Evolutionary conservation across 64 coral and sea anemone species (phyloP), one percentile per base, ranked within the genome.

Genomic region (Acropora tenuis): DNA sequence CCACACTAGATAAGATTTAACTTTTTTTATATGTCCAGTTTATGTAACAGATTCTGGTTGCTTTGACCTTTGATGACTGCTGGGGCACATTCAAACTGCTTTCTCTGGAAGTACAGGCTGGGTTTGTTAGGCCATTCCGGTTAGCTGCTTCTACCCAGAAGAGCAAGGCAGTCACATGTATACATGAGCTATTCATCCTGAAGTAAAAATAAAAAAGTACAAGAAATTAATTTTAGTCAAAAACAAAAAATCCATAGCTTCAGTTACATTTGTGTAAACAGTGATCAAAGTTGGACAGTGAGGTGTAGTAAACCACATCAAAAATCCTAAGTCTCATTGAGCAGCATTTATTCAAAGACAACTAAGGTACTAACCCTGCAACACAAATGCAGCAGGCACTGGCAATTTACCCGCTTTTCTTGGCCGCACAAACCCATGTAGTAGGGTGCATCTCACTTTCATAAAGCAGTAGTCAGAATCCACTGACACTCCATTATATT

Each of bases 111-210:
- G 88, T 94, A 69, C 93, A 94, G 61, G 93, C 87, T 77, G 87
- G 93, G 19, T 80, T 94, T 17, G 93, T 90, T 17, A 87, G 59
- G 48, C 93, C 88, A 75, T 15, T 90, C 47, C 88, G 76, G 41
- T 87, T 80, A 11, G 89, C 93, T 76, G 89, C 93, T 63, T 91
- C 88, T 52, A 95, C 60, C 16, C 93, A 50, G 79, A 95, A 95
- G 10, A 95, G 75, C 50, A 88, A 30, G 30, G 30, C 30, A 30
- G 30, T 30, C 30, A 30, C 30, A 30, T 30, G 30, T 30, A 30
- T 30, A 30, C 30, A 30, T 30, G 30, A 30, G 30, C 30, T 30
- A 30, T 30, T 30, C 30, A 30, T 30, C 30, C 30, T 30, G 30
- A 30, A 30, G 30, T 30, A 30, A 30, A 30, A 30, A 30, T 30